phyloP scores from a whole-genome alignment of 2,888 invertebrate genomes.

The Ectobius pallidus region DNA sequence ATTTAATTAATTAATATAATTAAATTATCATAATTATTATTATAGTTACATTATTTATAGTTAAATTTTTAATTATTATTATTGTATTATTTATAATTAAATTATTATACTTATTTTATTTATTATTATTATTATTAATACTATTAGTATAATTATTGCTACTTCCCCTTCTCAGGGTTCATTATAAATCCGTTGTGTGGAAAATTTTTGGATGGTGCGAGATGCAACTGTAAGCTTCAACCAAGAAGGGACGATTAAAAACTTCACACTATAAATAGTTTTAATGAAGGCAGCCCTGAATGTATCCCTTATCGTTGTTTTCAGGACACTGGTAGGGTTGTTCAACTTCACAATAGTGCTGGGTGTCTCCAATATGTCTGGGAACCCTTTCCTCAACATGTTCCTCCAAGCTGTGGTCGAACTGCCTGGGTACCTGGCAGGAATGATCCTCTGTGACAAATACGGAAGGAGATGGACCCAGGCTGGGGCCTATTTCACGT shows the following conservation, averaged over 20 bases:
- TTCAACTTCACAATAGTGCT: slow-evolving; percentile 61
- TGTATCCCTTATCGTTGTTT: neutral
- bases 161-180: neutral
- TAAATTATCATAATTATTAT: too few relatives aligned
- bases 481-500: slow-evolving; percentile 55
- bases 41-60: too few relatives aligned
- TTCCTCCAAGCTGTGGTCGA: slow-evolving; percentile 67
- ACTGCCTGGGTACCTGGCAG: slow-evolving; percentile 66
- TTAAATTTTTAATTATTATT: too few relatives aligned
- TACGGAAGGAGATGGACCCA: slow-evolving; percentile 61
- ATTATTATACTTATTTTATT: neutral
- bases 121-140: too few relatives aligned
- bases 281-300: too few relatives aligned
- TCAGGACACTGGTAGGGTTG: slow-evolving; percentile 48
- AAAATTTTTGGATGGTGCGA: too few relatives aligned
- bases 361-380: slow-evolving; percentile 61
- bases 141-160: neutral
- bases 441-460: slow-evolving; percentile 60
- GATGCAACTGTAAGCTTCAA: neutral
- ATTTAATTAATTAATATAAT: too few relatives aligned
- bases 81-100: too few relatives aligned
- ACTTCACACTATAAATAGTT: neutral
- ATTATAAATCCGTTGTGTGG: neutral
- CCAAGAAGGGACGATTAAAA: neutral
- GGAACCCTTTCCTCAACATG: slow-evolving; percentile 70